Evolutionary conservation across 1,140 invertebrate genomes (phyloP), one percentile per base, ranked within the genome.

Genomic region (Apis florea): DNA sequence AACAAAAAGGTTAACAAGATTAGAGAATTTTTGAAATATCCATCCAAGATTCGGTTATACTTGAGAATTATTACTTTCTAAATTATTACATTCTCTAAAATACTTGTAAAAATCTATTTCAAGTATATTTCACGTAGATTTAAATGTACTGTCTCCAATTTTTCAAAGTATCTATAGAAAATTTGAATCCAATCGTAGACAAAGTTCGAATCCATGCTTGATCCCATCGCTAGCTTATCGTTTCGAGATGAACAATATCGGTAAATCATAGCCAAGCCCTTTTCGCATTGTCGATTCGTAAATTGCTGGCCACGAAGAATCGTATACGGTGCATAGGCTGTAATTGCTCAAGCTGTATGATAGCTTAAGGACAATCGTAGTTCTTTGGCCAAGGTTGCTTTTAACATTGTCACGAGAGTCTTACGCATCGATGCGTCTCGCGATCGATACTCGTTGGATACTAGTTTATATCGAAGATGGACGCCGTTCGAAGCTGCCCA

Each of bases 211-310:
- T 40, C 5, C 31, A 40, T 5, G 31, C 31, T 40, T 40, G 31
- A 40, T 40, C 31, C 31, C 31, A 31, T 61, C 12, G 59, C n/a
- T 2, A 40, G 76, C n/a, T 72, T 47, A 47, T 72, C 61, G 61
- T 40, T 40, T 40, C 31, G 31, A 40, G 31, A 40, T 40, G 31
- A 40, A 40, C 31, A 40, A 15, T 69, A 54, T 78, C 64, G 53
- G 31, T 79, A 61, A 79, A 79, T 70, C 76, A 79, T 70, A 59
- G 40, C 76, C 76, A 26, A 53, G 54, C 74, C 63, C 47, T 40
- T 67, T 47, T 51, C 63, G n/a, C 53, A 61, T 70, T 31, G 49
- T 70, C 54, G 61, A 79, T 79, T 77, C 74, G 51, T 56, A 63
- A 51, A 66, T 67, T 17, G 74, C 56, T 59, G 31, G 21, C 3